A percentile compares a stretch with the other conserved stretches of the same genome.
Evolutionary conservation across 2,888 invertebrate species (phyloP).

Genomic region (Pollenia angustigena): DNA sequence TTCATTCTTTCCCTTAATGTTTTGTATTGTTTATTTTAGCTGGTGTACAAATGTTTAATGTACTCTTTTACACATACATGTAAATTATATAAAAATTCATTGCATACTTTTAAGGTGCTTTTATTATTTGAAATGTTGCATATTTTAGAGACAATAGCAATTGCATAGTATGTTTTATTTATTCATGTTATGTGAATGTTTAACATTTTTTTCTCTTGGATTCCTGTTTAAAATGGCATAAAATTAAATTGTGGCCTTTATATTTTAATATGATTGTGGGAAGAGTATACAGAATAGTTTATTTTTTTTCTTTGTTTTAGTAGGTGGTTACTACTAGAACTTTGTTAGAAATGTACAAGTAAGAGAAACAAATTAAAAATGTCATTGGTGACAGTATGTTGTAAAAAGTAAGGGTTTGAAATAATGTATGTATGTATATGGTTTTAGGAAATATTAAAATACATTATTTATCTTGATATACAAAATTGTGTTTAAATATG

Average conservation of each 20-base stretch:
- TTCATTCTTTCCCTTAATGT: background rate
- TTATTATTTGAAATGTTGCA: constrained; percentile 72
- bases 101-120: constrained; percentile 74
- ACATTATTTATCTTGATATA: too few relatives aligned
- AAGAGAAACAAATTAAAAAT: constrained; percentile 30
- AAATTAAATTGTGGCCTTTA: constrained; percentile 69
- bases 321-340: background rate
- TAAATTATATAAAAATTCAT: constrained; percentile 69
- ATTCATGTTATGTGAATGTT: constrained; percentile 60
- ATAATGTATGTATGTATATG: background rate
- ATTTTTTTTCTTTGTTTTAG: constrained; percentile 9
- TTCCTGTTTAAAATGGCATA: constrained; percentile 58
- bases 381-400: constrained; percentile 7
- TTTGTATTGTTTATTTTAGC: constrained; percentile 19
- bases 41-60: constrained; percentile 38
- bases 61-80: constrained; percentile 28
- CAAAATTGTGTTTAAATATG: too few relatives aligned
- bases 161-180: constrained; percentile 49
- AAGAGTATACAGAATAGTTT: background rate
- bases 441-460: background rate
- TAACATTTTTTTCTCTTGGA: background rate
- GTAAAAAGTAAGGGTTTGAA: background rate
- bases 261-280: constrained; percentile 2
- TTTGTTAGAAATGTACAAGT: background rate
- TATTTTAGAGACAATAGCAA: constrained; percentile 61